These are phyloP conservation scores for Lindbergichthys nudifrons DNA, from an alignment of 2,797 vertebrate genomes.

Conservation along the genomic window DNA sequence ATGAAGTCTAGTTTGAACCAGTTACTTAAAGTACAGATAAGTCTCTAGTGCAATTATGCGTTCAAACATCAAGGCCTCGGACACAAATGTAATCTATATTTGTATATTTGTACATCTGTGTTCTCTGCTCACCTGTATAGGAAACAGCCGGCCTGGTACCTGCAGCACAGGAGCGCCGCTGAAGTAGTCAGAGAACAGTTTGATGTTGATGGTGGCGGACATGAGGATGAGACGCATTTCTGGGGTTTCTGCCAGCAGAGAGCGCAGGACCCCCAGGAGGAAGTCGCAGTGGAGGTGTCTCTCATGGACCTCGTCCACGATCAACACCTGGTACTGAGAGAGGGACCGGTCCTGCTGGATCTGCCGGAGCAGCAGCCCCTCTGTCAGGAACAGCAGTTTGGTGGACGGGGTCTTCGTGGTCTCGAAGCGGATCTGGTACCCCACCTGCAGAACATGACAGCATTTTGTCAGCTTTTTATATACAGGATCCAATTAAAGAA, in stretches of 20 bases:
- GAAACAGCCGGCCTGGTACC: slow-evolving; percentile 92
- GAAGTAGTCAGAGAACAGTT: slow-evolving; percentile 91
- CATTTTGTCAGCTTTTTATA: background rate
- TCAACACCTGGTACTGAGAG: slow-evolving; percentile 86
- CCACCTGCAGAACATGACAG: slow-evolving; percentile 82
- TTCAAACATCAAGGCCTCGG: background rate
- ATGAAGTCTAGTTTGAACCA: background rate
- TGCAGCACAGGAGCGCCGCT: slow-evolving; percentile 89
- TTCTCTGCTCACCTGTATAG: slow-evolving; percentile 86
- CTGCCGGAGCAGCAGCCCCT: slow-evolving; percentile 92
- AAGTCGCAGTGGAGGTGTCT: slow-evolving; percentile 93
- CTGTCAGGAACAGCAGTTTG: slow-evolving; percentile 91
- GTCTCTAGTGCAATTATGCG: background rate
- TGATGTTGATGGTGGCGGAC: slow-evolving; percentile 96
- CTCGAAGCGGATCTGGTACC: slow-evolving; percentile 96
- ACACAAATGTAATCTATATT: background rate
- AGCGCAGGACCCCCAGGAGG: slow-evolving; percentile 89
- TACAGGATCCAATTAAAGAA: too few relatives aligned
- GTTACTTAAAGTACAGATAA: background rate
- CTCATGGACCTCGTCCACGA: slow-evolving; percentile 94
- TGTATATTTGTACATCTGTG: background rate
- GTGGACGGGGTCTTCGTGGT: slow-evolving; percentile 86
- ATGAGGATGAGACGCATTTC: slow-evolving; percentile 92
- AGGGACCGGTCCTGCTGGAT: slow-evolving; percentile 87
- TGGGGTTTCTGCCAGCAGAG: slow-evolving; percentile 80